phyloP scores from a whole-genome alignment of 2,888 invertebrate genomes.

The Meiosimyza platycephala region DNA sequence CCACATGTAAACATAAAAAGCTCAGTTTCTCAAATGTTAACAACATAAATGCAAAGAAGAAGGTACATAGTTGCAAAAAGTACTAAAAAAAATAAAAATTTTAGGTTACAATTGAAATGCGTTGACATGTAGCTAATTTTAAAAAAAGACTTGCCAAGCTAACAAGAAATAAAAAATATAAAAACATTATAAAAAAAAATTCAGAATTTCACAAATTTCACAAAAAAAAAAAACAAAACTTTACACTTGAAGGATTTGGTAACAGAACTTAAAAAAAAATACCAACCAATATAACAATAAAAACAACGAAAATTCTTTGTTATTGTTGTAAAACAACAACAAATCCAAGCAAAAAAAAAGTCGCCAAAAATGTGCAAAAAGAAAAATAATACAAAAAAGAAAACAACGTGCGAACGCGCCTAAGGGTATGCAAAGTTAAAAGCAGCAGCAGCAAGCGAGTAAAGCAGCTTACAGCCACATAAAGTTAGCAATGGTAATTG shows the following conservation, averaged over 20 bases:
- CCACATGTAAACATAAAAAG: constrained; percentile 23
- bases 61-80: neutral
- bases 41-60: neutral
- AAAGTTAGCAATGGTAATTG: neutral
- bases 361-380: neutral
- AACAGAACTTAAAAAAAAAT: no score
- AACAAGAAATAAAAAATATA: neutral
- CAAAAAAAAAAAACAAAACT: constrained; percentile 21
- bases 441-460: constrained; percentile 12
- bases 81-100: neutral
- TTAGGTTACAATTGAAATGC: constrained; percentile 10
- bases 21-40: constrained; percentile 17
- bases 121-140: constrained; percentile 22
- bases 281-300: no score
- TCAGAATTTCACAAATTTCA: constrained; percentile 12
- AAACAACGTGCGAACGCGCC: constrained; percentile 22
- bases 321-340: neutral
- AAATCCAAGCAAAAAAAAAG: constrained; percentile 4
- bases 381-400: neutral
- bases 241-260: constrained; percentile 1
- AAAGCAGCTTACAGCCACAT: neutral
- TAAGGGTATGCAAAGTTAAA: constrained; percentile 23
- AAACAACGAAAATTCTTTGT: no score
- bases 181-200: neutral
- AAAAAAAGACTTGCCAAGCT: neutral